Conservation (phyloP, 2,113 vertebrate genomes). For the Amphilophus citrinellus region DNA sequence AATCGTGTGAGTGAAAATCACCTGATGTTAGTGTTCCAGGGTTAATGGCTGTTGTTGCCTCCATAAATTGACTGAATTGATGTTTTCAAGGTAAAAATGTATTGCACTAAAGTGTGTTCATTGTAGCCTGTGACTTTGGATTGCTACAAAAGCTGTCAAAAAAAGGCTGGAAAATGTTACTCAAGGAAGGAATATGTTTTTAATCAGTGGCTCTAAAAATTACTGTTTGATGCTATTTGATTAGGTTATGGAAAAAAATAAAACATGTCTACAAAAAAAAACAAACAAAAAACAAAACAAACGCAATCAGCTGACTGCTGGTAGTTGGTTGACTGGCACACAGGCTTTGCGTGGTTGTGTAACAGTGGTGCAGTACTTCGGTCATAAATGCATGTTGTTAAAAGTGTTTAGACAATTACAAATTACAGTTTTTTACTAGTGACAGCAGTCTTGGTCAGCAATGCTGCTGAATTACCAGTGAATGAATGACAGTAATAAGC, state of each 20-base stretch:
- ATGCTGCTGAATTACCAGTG: not conserved
- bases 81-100: not conserved
- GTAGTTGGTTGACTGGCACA: too few species aligned
- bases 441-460: not conserved
- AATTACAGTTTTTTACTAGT: not conserved
- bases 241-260: too few species aligned
- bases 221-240: too few species aligned
- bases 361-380: not conserved
- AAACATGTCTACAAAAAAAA: too few species aligned
- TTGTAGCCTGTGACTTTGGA: not conserved
- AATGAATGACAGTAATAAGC: not conserved
- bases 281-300: too few species aligned
- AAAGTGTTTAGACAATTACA: not conserved
- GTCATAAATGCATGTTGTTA: accelerated
- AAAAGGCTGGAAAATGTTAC: not conserved
- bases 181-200: not conserved
- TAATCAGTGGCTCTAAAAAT: not conserved
- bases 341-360: too few species aligned
- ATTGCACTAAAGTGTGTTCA: not conserved
- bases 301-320: too few species aligned
- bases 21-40: too few species aligned
- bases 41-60: not conserved
- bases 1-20: too few species aligned
- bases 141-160: not conserved
- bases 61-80: not conserved